Evolutionary conservation across 1,140 invertebrate genomes (phyloP).

Genomic region (Trichonephila clavipes): DNA sequence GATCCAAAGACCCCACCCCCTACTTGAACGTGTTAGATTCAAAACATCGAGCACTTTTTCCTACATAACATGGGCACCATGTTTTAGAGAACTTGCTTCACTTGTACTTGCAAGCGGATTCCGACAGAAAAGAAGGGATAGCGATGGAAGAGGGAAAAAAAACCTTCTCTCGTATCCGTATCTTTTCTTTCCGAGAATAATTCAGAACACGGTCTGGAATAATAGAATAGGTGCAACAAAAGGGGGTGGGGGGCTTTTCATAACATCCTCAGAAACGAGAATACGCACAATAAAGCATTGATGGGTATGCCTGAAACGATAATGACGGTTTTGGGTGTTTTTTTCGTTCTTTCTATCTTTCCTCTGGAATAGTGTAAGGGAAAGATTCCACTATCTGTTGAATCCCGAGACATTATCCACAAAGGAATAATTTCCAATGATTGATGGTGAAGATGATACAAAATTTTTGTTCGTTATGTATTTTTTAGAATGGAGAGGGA

Average conservation of each 20-base stretch:
- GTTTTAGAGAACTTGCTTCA: slow-evolving; percentile 29
- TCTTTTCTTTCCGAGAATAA: slow-evolving; percentile 75
- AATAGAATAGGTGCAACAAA: slow-evolving; percentile 73
- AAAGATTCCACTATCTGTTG: slow-evolving; percentile 73
- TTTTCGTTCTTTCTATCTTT: background rate
- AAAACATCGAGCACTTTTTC: background rate
- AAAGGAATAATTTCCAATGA: slow-evolving; percentile 69
- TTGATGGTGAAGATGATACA: slow-evolving; percentile 75
- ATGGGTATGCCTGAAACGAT: slow-evolving; percentile 58
- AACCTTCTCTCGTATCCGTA: slow-evolving; percentile 32
- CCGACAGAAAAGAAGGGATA: slow-evolving; percentile 20
- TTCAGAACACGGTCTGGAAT: slow-evolving; percentile 58
- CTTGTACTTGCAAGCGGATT: slow-evolving; percentile 30
- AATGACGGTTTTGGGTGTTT: slow-evolving; percentile 71
- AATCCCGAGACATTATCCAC: slow-evolving; percentile 73
- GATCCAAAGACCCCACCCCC: background rate
- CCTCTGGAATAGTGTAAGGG: slow-evolving; percentile 21
- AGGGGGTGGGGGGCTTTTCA: slow-evolving; percentile 62
- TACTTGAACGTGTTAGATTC: slow-evolving; percentile 1
- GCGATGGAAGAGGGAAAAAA: slow-evolving; percentile 2
- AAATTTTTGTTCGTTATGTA: slow-evolving; percentile 38
- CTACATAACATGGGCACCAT: background rate
- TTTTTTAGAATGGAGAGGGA: background rate
- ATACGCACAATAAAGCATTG: slow-evolving; percentile 53
- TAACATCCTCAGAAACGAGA: slow-evolving; percentile 36